phyloP scores from a whole-genome alignment of 2,797 vertebrate genomes.

The Argyrosomus regius region DNA sequence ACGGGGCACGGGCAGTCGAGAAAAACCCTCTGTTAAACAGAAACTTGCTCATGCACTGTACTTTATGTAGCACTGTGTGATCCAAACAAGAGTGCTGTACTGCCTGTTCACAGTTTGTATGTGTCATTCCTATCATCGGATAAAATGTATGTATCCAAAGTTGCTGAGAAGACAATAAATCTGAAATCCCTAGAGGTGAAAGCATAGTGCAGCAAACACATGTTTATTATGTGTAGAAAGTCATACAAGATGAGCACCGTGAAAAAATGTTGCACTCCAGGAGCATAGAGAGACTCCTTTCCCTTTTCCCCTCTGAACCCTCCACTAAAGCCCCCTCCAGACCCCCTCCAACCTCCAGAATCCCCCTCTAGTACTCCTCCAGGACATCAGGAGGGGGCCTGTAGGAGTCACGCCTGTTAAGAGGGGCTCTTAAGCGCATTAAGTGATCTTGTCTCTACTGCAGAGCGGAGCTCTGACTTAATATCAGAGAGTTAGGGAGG shows the following conservation, averaged over 20 bases:
- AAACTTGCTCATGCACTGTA: not conserved
- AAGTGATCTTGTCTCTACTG: slow-evolving; percentile 89
- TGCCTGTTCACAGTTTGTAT: not conserved
- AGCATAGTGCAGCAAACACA: not conserved
- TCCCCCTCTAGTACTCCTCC: slow-evolving; percentile 61
- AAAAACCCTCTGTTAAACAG: slow-evolving; percentile 8
- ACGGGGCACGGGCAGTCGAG: not conserved
- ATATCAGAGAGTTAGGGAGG: slow-evolving; percentile 88
- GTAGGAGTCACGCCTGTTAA: slow-evolving; percentile 96
- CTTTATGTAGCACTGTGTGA: not conserved
- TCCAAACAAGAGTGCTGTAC: not conserved
- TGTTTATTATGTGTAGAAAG: not conserved
- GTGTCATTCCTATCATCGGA: not conserved
- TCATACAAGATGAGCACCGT: slow-evolving; percentile 8
- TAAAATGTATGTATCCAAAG: not conserved
- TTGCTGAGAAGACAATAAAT: not conserved
- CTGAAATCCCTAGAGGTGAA: not conserved
- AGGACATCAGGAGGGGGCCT: slow-evolving; percentile 78
- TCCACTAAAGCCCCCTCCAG: slow-evolving; percentile 41
- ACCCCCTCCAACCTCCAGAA: slow-evolving; percentile 55
- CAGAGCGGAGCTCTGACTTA: slow-evolving; percentile 88
- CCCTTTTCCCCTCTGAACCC: slow-evolving; percentile 16
- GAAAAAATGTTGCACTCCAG: slow-evolving; percentile 27
- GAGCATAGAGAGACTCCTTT: slow-evolving; percentile 32
- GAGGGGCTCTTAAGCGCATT: slow-evolving; percentile 91